A percentile compares a stretch with the other conserved stretches of the same genome.
Evolutionary conservation across 1,140 invertebrate genomes (phyloP).

Genomic region (Apis cerana): DNA sequence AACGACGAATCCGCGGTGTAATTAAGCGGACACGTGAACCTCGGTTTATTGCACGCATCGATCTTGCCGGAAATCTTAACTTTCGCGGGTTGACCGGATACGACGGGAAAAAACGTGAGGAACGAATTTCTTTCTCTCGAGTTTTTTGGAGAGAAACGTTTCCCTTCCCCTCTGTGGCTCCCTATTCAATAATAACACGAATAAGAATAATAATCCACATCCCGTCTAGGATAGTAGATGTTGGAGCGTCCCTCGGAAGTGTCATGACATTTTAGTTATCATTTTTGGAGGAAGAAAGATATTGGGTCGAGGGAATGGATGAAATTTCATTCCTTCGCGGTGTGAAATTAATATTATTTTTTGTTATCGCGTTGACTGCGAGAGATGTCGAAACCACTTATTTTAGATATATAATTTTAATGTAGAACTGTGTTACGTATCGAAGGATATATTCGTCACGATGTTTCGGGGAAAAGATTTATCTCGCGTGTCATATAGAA

Average conservation of each 20-base stretch:
- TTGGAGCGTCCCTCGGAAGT: conserved; percentile 39
- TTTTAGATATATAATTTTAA: too few species aligned
- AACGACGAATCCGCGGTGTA: conserved; percentile 40
- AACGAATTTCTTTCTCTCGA: neutral
- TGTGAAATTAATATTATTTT: too few species aligned
- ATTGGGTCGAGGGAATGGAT: too few species aligned
- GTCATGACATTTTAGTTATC: neutral
- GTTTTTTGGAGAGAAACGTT: neutral
- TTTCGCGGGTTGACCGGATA: conserved; percentile 62
- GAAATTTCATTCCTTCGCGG: too few species aligned
- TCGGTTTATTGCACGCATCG: neutral
- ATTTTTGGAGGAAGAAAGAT: too few species aligned
- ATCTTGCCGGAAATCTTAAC: conserved; percentile 52
- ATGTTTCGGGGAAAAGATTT: too few species aligned
- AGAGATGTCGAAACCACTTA: too few species aligned
- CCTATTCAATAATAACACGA: too few species aligned
- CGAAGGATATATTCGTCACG: too few species aligned
- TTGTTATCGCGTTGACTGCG: too few species aligned
- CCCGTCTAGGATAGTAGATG: conserved; percentile 7
- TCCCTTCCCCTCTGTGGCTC: too few species aligned
- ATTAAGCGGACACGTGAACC: conserved; percentile 45
- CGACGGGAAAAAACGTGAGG: conserved; percentile 15
- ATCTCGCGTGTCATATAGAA: neutral
- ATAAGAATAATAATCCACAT: conserved; percentile 43
- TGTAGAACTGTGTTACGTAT: too few species aligned